Conservation (phyloP, 2,888 invertebrate genomes). For the Catonia carolina region DNA sequence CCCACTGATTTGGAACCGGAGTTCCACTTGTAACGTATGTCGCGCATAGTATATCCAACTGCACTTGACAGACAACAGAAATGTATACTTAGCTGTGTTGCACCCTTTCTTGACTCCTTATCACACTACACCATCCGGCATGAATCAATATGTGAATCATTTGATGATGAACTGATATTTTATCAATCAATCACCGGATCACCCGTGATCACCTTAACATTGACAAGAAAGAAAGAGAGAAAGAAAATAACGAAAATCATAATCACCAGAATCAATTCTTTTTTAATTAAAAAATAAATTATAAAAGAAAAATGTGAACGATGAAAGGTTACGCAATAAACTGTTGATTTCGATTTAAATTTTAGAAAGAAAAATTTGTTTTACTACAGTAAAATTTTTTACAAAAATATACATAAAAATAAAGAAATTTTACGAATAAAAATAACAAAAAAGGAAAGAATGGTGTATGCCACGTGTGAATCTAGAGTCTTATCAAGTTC, state of each 20-base stretch:
- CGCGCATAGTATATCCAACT: slow-evolving; percentile 98
- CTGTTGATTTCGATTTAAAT: neutral
- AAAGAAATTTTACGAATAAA: slow-evolving; percentile 5
- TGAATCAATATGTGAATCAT: neutral
- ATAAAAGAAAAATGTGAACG: slow-evolving; percentile 13
- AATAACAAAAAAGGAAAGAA: slow-evolving; percentile 21
- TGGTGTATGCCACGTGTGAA: neutral
- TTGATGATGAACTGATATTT: neutral
- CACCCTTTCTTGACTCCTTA: neutral
- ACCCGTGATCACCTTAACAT: neutral
- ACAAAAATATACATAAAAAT: slow-evolving; percentile 21
- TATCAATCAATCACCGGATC: neutral
- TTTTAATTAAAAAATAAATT: neutral
- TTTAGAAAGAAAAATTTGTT: neutral
- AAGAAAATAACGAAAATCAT: no score
- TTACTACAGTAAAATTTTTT: neutral
- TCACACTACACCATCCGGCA: neutral
- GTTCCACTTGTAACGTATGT: slow-evolving; percentile 96
- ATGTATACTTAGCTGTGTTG: slow-evolving; percentile 13
- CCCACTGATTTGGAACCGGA: slow-evolving; percentile 88
- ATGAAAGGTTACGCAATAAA: no score
- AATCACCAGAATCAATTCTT: neutral
- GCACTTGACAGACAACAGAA: slow-evolving; percentile 41
- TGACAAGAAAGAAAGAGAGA: neutral
- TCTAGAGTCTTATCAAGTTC: neutral